Conservation (phyloP, 2,888 invertebrate genomes). For the Ectemnius lituratus region DNA sequence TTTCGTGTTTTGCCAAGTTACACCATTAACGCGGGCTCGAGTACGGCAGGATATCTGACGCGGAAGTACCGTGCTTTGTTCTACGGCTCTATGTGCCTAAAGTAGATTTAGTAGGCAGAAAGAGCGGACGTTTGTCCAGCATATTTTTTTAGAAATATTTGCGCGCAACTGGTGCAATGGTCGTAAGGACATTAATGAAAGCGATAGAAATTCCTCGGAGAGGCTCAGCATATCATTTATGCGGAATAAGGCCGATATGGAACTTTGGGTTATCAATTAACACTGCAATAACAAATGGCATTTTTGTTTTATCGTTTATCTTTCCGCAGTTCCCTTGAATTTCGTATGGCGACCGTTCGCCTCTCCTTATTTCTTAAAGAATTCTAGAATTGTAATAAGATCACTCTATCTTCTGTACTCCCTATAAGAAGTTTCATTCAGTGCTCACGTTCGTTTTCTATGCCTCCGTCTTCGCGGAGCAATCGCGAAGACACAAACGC, state of each 20-base stretch:
- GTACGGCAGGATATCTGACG: constrained; percentile 3
- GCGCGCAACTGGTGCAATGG: constrained; percentile 41
- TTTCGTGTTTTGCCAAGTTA: constrained; percentile 15
- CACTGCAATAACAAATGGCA: constrained; percentile 1
- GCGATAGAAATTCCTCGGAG: constrained; percentile 11
- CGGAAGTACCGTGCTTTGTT: constrained; percentile 22
- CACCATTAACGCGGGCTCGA: constrained; percentile 22
- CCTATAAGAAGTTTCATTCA: constrained; percentile 10
- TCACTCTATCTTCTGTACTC: background rate
- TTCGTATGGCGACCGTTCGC: background rate
- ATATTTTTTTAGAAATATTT: constrained; percentile 25
- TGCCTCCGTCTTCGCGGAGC: constrained; percentile 22
- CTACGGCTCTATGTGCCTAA: constrained; percentile 6
- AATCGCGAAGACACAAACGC: constrained; percentile 41
- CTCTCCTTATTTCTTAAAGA: constrained; percentile 4
- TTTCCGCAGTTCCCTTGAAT: too few relatives aligned
- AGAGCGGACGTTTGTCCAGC: constrained; percentile 15
- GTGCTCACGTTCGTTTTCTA: constrained; percentile 39
- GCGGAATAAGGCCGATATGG: background rate
- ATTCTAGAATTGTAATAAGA: background rate
- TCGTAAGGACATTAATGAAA: constrained; percentile 20
- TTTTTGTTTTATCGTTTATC: constrained; percentile 6
- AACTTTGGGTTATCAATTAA: background rate
- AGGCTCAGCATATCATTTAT: constrained; percentile 17
- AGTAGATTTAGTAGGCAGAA: constrained; percentile 17